A percentile compares a stretch with the other conserved stretches of the same genome.
Evolutionary conservation across 2,888 invertebrate genomes (phyloP).

Genomic region (Phrixothrix hirtus): DNA sequence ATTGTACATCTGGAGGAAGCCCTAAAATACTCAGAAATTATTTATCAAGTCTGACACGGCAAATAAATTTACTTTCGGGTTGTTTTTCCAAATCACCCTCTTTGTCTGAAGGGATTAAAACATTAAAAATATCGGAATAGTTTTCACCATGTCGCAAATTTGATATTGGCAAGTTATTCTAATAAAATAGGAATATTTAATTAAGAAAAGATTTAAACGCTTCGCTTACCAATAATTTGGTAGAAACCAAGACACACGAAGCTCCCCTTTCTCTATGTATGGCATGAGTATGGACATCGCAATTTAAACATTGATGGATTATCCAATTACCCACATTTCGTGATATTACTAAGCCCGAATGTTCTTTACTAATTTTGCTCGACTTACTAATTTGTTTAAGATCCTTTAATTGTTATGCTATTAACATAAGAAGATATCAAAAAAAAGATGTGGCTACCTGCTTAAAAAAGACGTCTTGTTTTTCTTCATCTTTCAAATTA

Average conservation of each 20-base stretch:
- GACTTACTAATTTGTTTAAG: conserved; percentile 59
- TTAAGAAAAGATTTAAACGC: no score
- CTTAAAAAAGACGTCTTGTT: conserved; percentile 68
- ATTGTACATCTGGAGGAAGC: conserved; percentile 59
- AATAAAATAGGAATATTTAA: no score
- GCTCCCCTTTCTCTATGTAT: conserved; percentile 62
- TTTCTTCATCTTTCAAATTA: conserved; percentile 63
- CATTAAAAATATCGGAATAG: conserved; percentile 73
- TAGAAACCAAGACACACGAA: conserved; percentile 60
- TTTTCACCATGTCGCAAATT: conserved; percentile 55
- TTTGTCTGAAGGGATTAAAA: conserved; percentile 62
- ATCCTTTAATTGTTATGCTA: conserved; percentile 59
- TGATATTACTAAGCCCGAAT: conserved; percentile 62
- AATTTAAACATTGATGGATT: conserved; percentile 67
- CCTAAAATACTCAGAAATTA: conserved; percentile 43
- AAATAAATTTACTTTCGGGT: conserved; percentile 13
- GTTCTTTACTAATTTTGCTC: conserved; percentile 60
- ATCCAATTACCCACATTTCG: conserved; percentile 64
- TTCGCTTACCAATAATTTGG: conserved; percentile 62
- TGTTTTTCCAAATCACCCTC: no score
- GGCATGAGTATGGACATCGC: conserved; percentile 67
- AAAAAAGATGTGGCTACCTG: no score
- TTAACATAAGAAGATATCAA: no score
- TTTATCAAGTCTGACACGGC: neutral
- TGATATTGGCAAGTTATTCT: no score